phyloP scores from a whole-genome alignment of 2,888 invertebrate genomes.

The Leptinotarsa haldemani region DNA sequence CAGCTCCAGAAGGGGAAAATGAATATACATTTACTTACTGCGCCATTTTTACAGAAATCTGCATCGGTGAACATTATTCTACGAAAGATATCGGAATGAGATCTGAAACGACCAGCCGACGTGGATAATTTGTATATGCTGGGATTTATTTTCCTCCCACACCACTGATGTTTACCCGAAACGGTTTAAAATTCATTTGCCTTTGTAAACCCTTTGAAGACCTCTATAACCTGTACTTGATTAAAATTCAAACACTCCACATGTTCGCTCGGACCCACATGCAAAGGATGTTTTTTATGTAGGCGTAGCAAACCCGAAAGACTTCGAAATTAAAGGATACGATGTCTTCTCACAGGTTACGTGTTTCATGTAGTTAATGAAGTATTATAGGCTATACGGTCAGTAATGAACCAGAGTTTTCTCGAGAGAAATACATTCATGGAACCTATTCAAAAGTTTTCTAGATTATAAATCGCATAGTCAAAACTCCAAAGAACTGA shows the following conservation, averaged over 20 bases:
- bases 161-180: constrained; percentile 5
- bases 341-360: not conserved
- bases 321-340: not conserved
- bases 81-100: constrained; percentile 18
- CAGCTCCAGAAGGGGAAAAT: too few relatives aligned
- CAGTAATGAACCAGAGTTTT: not conserved
- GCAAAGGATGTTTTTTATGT: constrained; percentile 9
- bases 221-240: constrained; percentile 17
- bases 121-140: constrained; percentile 12
- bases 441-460: too few relatives aligned
- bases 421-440: too few relatives aligned
- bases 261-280: constrained; percentile 15
- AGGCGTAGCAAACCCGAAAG: constrained; percentile 10
- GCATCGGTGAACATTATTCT: not conserved
- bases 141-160: constrained; percentile 2
- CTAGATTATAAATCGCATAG: too few relatives aligned
- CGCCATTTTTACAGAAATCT: not conserved
- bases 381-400: not conserved
- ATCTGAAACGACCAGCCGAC: constrained; percentile 25
- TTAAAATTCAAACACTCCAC: constrained; percentile 16
- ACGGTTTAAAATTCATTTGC: constrained; percentile 16
- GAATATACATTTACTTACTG: not conserved
- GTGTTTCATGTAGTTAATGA: not conserved
- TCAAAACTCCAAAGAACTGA: too few relatives aligned
- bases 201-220: constrained; percentile 16